Percentiles rank a stretch among this genome's conserved stretches.
Evolutionary conservation across 2,113 vertebrate species (phyloP).

Genomic region (Mus spicilegus): DNA sequence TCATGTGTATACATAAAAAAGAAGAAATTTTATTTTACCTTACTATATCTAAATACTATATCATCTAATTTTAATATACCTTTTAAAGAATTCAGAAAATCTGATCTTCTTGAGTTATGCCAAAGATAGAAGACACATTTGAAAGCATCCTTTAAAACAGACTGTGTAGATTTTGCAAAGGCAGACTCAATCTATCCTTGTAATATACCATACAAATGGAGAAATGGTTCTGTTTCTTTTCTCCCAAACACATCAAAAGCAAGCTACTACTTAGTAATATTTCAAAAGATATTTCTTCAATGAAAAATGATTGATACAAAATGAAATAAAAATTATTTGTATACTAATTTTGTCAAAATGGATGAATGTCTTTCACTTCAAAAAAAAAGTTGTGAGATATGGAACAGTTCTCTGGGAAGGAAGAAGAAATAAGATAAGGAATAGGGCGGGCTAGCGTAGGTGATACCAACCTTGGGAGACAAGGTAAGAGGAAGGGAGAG

Average conservation of each 20-base stretch:
- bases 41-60: background rate
- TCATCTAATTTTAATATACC: background rate
- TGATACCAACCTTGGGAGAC: background rate
- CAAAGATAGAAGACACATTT: slow-evolving; percentile 35
- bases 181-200: background rate
- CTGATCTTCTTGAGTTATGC: background rate
- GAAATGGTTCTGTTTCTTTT: background rate
- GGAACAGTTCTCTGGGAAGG: background rate
- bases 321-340: background rate
- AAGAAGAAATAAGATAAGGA: background rate
- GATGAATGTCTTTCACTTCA: background rate
- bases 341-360: background rate
- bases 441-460: background rate
- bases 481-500: background rate
- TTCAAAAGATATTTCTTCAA: slow-evolving; percentile 1
- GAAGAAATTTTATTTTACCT: slow-evolving; percentile 1
- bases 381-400: background rate
- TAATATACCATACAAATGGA: background rate
- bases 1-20: background rate
- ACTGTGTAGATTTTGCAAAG: slow-evolving; percentile 33
- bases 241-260: background rate
- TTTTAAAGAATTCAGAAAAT: slow-evolving; percentile 24
- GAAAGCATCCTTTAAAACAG: slow-evolving; percentile 1
- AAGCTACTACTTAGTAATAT: background rate
- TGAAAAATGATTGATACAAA: slow-evolving; percentile 11